A percentile compares a stretch with the other conserved stretches of the same genome.
Conservation (phyloP, 2,113 vertebrate species). For the Brachypteracias leptosomus region DNA sequence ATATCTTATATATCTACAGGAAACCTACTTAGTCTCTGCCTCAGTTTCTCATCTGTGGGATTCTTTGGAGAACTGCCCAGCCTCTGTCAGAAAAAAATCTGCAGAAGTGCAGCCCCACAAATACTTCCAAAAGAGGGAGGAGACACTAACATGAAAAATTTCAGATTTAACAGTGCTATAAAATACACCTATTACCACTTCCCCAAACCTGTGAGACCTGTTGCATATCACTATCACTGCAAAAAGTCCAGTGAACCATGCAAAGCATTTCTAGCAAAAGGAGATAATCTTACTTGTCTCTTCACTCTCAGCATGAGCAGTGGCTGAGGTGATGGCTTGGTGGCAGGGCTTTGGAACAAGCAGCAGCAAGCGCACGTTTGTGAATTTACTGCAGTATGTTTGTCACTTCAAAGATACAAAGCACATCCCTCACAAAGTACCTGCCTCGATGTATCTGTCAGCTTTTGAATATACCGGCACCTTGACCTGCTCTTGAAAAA, state of each 20-base stretch:
- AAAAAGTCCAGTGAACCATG: background rate
- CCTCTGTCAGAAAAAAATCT: background rate
- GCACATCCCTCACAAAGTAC: background rate
- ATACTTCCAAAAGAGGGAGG: background rate
- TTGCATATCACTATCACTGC: background rate
- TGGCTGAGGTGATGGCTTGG: background rate
- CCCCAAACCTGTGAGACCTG: background rate
- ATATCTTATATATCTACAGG: background rate
- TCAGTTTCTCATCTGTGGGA: background rate
- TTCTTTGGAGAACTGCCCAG: background rate
- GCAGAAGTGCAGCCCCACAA: background rate
- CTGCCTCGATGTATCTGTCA: background rate
- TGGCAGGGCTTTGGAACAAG: background rate
- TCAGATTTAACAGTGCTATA: background rate
- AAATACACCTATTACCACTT: background rate
- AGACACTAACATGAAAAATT: background rate
- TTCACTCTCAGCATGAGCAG: background rate
- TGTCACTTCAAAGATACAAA: background rate
- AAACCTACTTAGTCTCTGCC: background rate
- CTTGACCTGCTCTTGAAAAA: constrained; percentile 56
- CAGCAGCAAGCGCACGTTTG: background rate
- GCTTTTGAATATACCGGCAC: background rate
- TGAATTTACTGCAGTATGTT: background rate
- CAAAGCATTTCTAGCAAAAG: background rate
- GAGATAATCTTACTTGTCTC: background rate